Evolutionary conservation across 2,797 vertebrate species (phyloP).

Genomic region (Lerista edwardsae): DNA sequence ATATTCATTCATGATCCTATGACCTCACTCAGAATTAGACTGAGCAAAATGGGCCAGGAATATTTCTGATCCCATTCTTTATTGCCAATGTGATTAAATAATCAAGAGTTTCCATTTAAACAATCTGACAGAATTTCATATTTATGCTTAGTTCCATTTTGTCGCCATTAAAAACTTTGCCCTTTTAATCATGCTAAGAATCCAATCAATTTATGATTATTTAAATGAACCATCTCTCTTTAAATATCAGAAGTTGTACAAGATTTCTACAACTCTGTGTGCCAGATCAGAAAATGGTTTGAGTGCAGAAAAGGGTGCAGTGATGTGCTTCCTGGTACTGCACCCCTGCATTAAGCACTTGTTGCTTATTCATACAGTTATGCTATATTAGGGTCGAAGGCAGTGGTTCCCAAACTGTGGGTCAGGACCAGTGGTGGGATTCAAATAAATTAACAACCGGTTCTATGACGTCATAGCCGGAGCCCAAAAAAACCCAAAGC

Average conservation of each 20-base stretch:
- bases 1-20: slow-evolving; percentile 35
- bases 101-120: background rate
- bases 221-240: background rate
- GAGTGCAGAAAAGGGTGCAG: background rate
- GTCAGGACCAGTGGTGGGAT: no score
- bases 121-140: background rate
- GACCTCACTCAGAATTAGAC: background rate
- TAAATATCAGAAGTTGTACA: background rate
- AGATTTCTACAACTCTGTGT: background rate
- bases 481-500: no score
- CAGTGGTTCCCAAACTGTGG: no score
- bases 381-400: no score
- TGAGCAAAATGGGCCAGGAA: background rate
- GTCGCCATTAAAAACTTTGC: background rate
- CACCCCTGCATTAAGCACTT: background rate
- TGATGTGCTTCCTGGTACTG: background rate
- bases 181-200: background rate
- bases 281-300: background rate
- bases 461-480: no score
- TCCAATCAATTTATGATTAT: background rate
- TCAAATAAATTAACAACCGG: no score
- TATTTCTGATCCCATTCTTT: background rate
- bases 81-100: background rate
- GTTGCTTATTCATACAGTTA: no score
- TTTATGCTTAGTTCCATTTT: background rate